phyloP scores from a whole-genome alignment of 2,113 vertebrate genomes.

The Oreocharis arfaki region DNA sequence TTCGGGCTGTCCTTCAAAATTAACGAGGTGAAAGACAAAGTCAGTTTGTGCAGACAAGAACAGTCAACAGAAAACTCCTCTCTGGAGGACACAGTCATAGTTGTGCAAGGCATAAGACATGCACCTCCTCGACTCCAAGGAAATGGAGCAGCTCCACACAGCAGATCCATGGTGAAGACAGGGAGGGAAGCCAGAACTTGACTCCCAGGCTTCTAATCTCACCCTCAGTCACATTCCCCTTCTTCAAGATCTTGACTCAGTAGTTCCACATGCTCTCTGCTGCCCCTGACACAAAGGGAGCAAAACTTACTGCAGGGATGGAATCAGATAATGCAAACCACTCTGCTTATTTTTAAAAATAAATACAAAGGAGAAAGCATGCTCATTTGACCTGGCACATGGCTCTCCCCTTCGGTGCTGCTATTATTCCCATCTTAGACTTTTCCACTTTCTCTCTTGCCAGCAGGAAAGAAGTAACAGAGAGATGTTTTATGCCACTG shows the following conservation, averaged over 20 bases:
- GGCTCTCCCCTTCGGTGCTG: neutral
- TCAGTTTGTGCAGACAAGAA: neutral
- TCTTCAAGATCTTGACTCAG: neutral
- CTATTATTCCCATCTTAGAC: conserved; percentile 36
- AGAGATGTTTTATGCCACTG: conserved; percentile 69
- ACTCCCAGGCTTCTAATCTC: neutral
- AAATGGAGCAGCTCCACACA: neutral
- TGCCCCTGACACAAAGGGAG: neutral
- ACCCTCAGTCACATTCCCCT: neutral
- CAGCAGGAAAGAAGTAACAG: conserved; percentile 62
- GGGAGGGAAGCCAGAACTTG: neutral
- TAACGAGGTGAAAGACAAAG: neutral
- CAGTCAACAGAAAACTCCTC: neutral
- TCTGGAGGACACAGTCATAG: accelerated
- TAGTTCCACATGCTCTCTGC: accelerated
- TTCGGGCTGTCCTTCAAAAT: neutral
- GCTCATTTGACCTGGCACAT: neutral
- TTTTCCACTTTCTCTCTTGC: conserved; percentile 27
- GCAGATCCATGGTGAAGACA: neutral
- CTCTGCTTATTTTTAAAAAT: neutral
- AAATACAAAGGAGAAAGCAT: neutral
- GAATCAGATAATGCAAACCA: neutral
- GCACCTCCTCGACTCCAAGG: neutral
- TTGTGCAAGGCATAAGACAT: neutral
- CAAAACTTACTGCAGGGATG: neutral